These are phyloP conservation scores for Crocidura indochinensis DNA, from an alignment of 2,797 vertebrate species.

Conservation along the genomic window DNA sequence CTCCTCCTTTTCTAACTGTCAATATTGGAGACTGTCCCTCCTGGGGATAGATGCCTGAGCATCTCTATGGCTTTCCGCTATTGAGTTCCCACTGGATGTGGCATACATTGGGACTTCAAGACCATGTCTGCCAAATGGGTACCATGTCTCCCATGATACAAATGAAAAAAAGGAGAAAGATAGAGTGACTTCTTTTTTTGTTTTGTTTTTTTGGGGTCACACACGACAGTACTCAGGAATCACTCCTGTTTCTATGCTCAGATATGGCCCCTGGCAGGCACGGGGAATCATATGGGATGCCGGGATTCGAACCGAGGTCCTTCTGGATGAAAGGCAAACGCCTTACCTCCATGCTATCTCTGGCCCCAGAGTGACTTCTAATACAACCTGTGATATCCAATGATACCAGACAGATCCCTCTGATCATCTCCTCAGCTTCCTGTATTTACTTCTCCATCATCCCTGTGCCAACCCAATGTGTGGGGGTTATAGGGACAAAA, in stretches of 20 bases:
- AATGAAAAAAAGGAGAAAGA: conserved; percentile 16
- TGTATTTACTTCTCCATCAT: neutral
- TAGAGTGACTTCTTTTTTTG: neutral
- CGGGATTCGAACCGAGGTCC: no score
- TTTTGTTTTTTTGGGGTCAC: no score
- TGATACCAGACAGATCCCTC: conserved; percentile 9
- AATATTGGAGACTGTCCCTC: neutral
- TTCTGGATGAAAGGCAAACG: no score
- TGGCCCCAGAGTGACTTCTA: neutral
- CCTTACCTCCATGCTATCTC: no score
- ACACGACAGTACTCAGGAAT: no score
- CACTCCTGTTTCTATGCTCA: no score
- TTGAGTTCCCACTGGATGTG: conserved; percentile 16
- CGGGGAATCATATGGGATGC: no score
- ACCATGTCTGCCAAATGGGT: no score
- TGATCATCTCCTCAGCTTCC: neutral
- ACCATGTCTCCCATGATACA: neutral
- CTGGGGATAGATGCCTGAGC: neutral
- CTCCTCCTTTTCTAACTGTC: neutral
- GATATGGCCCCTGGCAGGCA: no score
- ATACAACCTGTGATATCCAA: neutral
- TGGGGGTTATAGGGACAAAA: neutral
- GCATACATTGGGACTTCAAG: conserved; percentile 46
- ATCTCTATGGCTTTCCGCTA: conserved; percentile 6
- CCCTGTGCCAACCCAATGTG: neutral